Evolutionary conservation across 2,888 invertebrate genomes (phyloP), one percentile per base, ranked within the genome.

Genomic region (Melinopterus prodromus): DNA sequence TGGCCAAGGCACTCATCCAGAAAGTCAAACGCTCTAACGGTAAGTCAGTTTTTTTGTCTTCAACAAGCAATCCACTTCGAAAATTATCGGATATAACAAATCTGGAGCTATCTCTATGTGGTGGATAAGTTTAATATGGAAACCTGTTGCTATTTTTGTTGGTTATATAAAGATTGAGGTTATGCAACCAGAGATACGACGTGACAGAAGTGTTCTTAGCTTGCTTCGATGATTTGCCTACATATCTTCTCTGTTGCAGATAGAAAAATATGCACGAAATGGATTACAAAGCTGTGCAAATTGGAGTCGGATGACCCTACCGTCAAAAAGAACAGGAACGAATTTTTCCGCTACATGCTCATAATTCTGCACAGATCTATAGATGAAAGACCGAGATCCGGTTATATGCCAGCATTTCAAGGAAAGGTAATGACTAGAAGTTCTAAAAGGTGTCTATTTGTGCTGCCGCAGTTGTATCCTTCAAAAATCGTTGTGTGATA

Each of bases 311-410:
- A 88, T 16, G 90, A 90, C 82, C 83, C 89, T 2, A 87, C 88
- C 36, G 91, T 91, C 0, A 92, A 92, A 84, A 89, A 88, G 81
- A 90, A 92, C 84, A 89, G 92, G 38, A 92, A 92, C 83, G 86
- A 86, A 6, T 93, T 92, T 84, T 90, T 92, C 84, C 88, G 89
- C 71, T 92, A 91, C 82, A 90, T 91, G 85, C 83, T 92, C 77
- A 86, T 86, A 16, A 86, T 89, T 53, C 82, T 90, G 78, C 86
- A 87, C 77, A 87, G 86, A 77, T 87, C 86, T 2, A 83, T 87
- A 2, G 82, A 86, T 72, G 85, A 85, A 78, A 83, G 71, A 12
- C 84, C 84, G 6, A 78, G 78, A 35, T 80, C 81, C 14, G 84
- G 85, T 16, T 72, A 77, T 14, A 35, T 74, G 26, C 86, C 86